phyloP scores from a whole-genome alignment of 2,797 vertebrate genomes.

The Enteromius anoplus region DNA sequence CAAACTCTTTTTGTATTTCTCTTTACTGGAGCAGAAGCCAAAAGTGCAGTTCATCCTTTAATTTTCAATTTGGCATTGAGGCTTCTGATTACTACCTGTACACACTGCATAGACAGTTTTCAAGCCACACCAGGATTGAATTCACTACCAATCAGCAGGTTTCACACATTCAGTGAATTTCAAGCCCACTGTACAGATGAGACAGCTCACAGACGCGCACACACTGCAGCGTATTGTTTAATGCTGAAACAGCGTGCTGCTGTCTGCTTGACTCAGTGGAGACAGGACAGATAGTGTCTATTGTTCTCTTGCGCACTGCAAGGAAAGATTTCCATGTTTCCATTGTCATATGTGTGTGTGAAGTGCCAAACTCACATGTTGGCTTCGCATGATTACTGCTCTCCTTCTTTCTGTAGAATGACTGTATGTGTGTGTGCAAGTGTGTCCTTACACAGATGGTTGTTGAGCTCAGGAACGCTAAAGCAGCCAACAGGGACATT shows the following conservation, averaged over 20 bases:
- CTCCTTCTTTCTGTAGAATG: constrained; percentile 40
- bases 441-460: constrained; percentile 47
- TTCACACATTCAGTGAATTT: constrained; percentile 35
- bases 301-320: constrained; percentile 50
- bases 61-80: neutral
- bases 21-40: neutral
- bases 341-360: constrained; percentile 37
- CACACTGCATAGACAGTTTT: constrained; percentile 21
- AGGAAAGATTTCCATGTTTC: constrained; percentile 40
- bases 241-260: constrained; percentile 51
- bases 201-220: constrained; percentile 35
- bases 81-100: neutral
- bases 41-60: neutral
- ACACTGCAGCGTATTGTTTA: constrained; percentile 48
- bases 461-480: constrained; percentile 46
- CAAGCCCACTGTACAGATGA: constrained; percentile 10
- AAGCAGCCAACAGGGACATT: constrained; percentile 33
- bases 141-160: constrained; percentile 39
- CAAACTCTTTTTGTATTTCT: constrained; percentile 3
- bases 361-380: constrained; percentile 38
- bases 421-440: constrained; percentile 37
- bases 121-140: constrained; percentile 25
- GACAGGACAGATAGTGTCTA: constrained; percentile 51
- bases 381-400: constrained; percentile 14
- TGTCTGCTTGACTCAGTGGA: constrained; percentile 49